Conservation (phyloP, 2,888 invertebrate genomes). For the Nebria salina region DNA sequence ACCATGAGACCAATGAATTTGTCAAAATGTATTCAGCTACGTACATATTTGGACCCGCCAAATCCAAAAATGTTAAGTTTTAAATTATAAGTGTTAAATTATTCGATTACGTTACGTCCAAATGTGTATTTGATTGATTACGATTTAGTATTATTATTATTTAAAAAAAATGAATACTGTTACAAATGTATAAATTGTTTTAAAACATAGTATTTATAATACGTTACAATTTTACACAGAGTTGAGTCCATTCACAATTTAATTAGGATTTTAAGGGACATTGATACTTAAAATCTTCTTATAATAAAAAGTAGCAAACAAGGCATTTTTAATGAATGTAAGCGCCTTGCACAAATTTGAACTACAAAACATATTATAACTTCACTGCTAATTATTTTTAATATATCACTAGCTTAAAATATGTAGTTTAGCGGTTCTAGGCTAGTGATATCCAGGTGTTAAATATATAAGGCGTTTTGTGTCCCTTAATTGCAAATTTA, state of each 20-base stretch:
- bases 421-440: too few relatives aligned
- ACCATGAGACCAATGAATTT: slow-evolving; percentile 38
- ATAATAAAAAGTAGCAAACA: too few relatives aligned
- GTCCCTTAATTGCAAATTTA: too few relatives aligned
- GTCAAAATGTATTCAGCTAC: slow-evolving; percentile 38
- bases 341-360: too few relatives aligned
- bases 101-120: slow-evolving; percentile 28
- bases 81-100: slow-evolving; percentile 20
- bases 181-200: slow-evolving; percentile 42
- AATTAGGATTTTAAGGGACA: background rate
- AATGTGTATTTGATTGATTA: slow-evolving; percentile 32
- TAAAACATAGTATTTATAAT: slow-evolving; percentile 40
- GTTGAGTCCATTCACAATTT: background rate
- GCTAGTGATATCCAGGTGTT: too few relatives aligned
- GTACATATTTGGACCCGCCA: slow-evolving; percentile 26
- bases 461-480: too few relatives aligned
- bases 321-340: too few relatives aligned
- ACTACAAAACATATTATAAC: too few relatives aligned
- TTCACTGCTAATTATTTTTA: too few relatives aligned
- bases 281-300: background rate
- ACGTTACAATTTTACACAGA: slow-evolving; percentile 27
- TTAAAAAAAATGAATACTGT: slow-evolving; percentile 35
- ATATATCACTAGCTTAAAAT: too few relatives aligned
- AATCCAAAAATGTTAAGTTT: slow-evolving; percentile 3
- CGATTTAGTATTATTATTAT: slow-evolving; percentile 35